Conservation (phyloP, 2,797 vertebrate genomes). For the Oreonectes daqikongensis region DNA sequence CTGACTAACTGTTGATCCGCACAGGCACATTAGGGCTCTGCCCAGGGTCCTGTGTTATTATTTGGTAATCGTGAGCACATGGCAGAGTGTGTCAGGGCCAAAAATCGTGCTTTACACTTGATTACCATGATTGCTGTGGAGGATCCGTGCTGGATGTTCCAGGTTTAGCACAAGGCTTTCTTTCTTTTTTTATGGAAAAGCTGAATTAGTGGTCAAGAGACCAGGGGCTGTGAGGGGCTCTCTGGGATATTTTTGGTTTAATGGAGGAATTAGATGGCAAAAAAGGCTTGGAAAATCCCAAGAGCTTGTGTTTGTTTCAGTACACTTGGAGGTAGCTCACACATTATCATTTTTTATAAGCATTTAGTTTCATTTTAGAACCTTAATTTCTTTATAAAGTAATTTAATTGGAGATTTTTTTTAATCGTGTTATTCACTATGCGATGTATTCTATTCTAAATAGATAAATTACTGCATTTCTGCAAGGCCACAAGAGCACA, state of each 20-base stretch:
- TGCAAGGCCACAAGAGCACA: neutral
- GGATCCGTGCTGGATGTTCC: conserved; percentile 41
- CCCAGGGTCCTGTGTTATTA: conserved; percentile 16
- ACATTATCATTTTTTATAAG: neutral
- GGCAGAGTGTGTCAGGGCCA: conserved; percentile 20
- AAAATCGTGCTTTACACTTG: conserved; percentile 9
- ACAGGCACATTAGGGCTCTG: neutral
- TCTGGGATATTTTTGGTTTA: conserved; percentile 34
- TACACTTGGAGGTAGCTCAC: neutral
- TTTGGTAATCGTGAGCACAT: conserved; percentile 37
- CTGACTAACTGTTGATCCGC: conserved; percentile 29
- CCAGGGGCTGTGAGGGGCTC: conserved; percentile 18
- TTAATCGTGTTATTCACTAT: neutral
- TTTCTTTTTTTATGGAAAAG: conserved; percentile 43
- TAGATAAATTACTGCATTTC: too few relatives aligned
- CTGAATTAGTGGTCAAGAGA: conserved; percentile 34
- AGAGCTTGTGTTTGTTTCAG: conserved; percentile 3
- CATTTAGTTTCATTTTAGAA: neutral
- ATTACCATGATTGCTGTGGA: conserved; percentile 30
- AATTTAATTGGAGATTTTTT: neutral
- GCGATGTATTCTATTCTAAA: too few relatives aligned
- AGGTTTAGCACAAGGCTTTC: conserved; percentile 37
- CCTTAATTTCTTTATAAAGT: neutral
- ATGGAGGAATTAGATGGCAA: conserved; percentile 6
- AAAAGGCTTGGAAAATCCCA: conserved; percentile 6